Percentiles rank a stretch among this genome's conserved stretches.
Evolutionary conservation across 2,797 vertebrate genomes (phyloP).

Genomic region (Paguma larvata): DNA sequence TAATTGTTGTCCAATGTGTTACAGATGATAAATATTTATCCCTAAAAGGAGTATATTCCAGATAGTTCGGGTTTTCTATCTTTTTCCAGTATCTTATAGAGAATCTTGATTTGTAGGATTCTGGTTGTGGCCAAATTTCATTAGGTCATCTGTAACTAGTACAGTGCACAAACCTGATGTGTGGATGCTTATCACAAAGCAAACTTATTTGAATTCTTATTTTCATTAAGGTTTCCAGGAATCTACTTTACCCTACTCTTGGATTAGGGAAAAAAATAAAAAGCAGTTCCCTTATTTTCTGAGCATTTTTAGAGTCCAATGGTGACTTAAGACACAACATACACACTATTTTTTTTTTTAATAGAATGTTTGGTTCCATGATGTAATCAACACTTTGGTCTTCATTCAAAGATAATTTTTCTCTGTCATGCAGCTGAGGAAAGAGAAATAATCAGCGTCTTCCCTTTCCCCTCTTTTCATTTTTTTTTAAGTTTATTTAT

Average conservation of each 20-base stretch:
- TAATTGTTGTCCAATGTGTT: not conserved
- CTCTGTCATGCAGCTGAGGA: not conserved
- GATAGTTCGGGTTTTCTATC: not conserved
- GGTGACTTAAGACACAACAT: not conserved
- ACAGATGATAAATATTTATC: not conserved
- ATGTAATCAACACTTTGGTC: not conserved
- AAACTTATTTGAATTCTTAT: not conserved
- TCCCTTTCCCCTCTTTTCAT: not conserved
- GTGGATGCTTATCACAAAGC: not conserved
- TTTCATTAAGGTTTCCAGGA: not conserved
- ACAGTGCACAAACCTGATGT: not conserved
- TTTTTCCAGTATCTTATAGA: not conserved
- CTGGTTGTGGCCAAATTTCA: not conserved
- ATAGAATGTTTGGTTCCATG: not conserved
- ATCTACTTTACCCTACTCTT: not conserved
- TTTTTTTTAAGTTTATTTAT: too few relatives aligned
- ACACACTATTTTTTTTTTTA: not conserved
- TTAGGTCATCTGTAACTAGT: not conserved
- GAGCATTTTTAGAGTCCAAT: not conserved
- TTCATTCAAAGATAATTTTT: not conserved
- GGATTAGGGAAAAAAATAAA: not conserved
- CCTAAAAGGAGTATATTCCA: not conserved
- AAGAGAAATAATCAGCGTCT: not conserved
- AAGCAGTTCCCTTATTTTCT: not conserved
- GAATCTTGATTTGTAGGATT: not conserved